Conservation (phyloP, 2,888 invertebrate genomes). For the Netelia virgata region DNA sequence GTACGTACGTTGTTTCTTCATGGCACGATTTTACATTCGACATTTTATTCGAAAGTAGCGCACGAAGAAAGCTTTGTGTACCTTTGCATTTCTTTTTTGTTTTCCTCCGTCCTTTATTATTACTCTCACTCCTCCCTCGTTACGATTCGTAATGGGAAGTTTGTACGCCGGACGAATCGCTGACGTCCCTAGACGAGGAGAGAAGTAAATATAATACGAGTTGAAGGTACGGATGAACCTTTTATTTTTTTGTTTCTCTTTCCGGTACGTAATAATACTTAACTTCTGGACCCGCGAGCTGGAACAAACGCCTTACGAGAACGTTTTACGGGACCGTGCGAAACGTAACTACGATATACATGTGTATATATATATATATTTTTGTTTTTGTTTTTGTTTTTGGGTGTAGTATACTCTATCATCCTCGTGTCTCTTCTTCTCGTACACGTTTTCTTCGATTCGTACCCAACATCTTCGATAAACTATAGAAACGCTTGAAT, state of each 20-base stretch:
- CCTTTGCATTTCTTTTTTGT: background rate
- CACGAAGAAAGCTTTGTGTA: no score
- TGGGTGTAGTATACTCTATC: background rate
- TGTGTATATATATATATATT: conserved; percentile 29
- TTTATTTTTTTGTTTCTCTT: conserved; percentile 27
- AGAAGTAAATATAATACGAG: conserved; percentile 57
- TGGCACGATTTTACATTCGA: conserved; percentile 15
- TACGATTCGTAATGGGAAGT: background rate
- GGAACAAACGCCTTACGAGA: conserved; percentile 42
- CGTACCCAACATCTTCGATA: conserved; percentile 35
- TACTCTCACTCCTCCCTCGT: background rate
- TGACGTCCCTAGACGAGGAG: background rate
- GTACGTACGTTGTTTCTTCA: conserved; percentile 26
- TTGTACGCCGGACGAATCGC: background rate
- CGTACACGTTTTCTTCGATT: background rate
- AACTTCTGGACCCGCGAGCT: conserved; percentile 52
- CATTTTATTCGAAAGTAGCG: background rate
- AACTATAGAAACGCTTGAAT: conserved; percentile 49
- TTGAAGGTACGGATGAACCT: conserved; percentile 68
- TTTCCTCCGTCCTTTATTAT: background rate
- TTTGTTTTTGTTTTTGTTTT: conserved; percentile 10
- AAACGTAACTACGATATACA: conserved; percentile 33
- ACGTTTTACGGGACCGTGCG: conserved; percentile 23
- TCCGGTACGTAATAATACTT: conserved; percentile 68
- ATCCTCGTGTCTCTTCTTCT: background rate